Conservation (phyloP, 2,888 invertebrate species). For the Tortricodes alternella region DNA sequence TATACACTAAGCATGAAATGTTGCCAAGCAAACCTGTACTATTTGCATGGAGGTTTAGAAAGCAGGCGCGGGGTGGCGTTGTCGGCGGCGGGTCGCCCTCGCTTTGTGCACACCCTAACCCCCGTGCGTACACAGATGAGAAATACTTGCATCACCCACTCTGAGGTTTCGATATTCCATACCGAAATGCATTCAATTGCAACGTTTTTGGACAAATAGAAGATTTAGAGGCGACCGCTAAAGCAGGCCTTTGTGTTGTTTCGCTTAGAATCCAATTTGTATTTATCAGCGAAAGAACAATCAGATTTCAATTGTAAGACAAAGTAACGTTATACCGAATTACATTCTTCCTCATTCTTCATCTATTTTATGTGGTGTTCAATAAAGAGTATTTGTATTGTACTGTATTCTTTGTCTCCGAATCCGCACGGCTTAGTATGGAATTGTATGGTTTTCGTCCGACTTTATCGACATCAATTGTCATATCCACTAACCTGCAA, state of each 20-base stretch:
- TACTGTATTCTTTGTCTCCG: too few species aligned
- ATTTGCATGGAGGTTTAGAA: constrained; percentile 82
- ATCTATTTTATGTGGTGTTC: too few species aligned
- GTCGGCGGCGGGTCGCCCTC: constrained; percentile 46
- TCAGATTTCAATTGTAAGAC: too few species aligned
- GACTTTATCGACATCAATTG: too few species aligned
- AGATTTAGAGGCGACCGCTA: constrained; percentile 1
- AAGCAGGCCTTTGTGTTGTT: background rate
- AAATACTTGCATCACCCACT: constrained; percentile 69
- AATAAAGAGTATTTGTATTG: too few species aligned
- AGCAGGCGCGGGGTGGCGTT: constrained; percentile 57
- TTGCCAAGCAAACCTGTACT: constrained; percentile 82
- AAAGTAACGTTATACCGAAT: too few species aligned
- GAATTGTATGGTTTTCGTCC: too few species aligned
- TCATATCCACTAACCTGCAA: too few species aligned
- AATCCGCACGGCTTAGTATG: too few species aligned
- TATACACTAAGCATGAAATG: constrained; percentile 82
- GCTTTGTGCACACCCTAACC: constrained; percentile 42
- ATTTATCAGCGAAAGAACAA: background rate
- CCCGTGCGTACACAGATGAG: constrained; percentile 71
- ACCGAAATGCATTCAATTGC: constrained; percentile 75
- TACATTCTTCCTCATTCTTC: too few species aligned
- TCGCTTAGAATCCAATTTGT: background rate
- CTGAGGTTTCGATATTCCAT: constrained; percentile 78
- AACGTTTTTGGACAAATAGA: constrained; percentile 63